Evolutionary conservation across 2,888 invertebrate genomes (phyloP), one percentile per base, ranked within the genome.

Genomic region (Limenitis camilla): DNA sequence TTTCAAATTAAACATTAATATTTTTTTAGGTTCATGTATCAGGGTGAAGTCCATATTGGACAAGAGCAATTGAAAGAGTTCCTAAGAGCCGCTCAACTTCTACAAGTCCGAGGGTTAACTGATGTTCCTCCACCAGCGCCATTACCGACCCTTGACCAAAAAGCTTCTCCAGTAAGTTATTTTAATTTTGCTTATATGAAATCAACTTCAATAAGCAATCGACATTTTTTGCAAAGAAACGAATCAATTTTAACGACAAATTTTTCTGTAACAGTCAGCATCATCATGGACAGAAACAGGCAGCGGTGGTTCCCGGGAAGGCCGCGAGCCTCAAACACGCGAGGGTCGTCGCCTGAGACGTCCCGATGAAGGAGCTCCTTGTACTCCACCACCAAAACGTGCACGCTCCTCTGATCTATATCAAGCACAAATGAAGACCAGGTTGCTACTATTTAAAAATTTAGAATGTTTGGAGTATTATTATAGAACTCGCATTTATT

Each of bases 1-100:
- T 19, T 19, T 3, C 19, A 43, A 30, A 10, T 19, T 27, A 33
- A n/a, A 43, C 19, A 32, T 32, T 33, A 6, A 32, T 33, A 30
- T 19, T n/a, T 9, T 51, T 45, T 11, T 72, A 93, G 93, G 81
- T 96, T 96, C 88, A 96, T 96, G 95, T 96, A 96, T 81, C 94
- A 95, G 80, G 96, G 96, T 57, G 96, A 96, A 81, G 96, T 96
- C 32, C 94, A 95, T 79, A 94, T 96, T 65, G 94, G 94, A 28
- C 95, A 96, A 77, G 95, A 95, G 68, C 94, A 95, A 75, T 87
- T 96, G 66, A 92, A 93, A 61, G 94, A 95, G 76, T 95, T 96
- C 78, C 88, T 96, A 63, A 92, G 93, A 81, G 95, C 95, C 59
- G 96, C 96, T 39, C 95, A 95, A 82, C 90, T 95, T 87, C 89